Percentiles rank a stretch among this genome's conserved stretches.
These are phyloP conservation scores for Micromussa lordhowensis DNA, from an alignment of 92 coral and sea anemone species.

Conservation along the genomic window DNA sequence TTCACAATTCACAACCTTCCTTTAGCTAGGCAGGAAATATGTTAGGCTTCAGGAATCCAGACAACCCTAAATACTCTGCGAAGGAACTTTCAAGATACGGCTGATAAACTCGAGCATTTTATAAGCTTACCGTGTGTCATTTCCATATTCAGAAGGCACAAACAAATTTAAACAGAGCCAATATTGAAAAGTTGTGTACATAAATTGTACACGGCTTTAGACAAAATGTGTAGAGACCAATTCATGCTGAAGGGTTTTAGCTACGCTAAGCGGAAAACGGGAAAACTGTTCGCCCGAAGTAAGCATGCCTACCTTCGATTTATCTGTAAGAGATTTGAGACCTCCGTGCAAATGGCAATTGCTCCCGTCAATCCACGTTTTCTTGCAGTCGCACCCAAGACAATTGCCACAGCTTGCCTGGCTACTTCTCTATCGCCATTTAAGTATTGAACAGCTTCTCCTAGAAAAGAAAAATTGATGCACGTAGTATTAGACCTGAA, in stretches of 20 bases:
- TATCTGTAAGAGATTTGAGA: constrained; percentile 51
- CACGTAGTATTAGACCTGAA: neutral
- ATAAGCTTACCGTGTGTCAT: neutral
- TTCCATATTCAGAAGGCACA: neutral
- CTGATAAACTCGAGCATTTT: neutral
- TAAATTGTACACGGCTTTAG: neutral
- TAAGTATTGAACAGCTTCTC: constrained; percentile 6
- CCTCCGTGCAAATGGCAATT: constrained; percentile 69
- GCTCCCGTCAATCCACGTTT: constrained; percentile 55
- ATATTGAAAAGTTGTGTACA: neutral
- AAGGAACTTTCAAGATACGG: neutral
- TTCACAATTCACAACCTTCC: neutral
- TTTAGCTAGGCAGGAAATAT: constrained; percentile 3
- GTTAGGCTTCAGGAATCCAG: neutral
- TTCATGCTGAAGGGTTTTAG: constrained; percentile 5
- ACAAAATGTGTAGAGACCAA: neutral
- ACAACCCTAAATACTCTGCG: neutral
- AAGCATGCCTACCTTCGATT: constrained; percentile 48
- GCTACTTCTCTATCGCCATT: constrained; percentile 65
- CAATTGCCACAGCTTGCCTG: constrained; percentile 69
- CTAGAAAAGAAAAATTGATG: constrained; percentile 1
- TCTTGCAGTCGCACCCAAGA: constrained; percentile 59
- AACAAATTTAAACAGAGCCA: neutral
- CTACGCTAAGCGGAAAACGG: neutral
- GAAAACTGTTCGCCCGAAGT: too few relatives aligned